Conservation (phyloP, 2,888 invertebrate genomes). For the Erebia aethiops region DNA sequence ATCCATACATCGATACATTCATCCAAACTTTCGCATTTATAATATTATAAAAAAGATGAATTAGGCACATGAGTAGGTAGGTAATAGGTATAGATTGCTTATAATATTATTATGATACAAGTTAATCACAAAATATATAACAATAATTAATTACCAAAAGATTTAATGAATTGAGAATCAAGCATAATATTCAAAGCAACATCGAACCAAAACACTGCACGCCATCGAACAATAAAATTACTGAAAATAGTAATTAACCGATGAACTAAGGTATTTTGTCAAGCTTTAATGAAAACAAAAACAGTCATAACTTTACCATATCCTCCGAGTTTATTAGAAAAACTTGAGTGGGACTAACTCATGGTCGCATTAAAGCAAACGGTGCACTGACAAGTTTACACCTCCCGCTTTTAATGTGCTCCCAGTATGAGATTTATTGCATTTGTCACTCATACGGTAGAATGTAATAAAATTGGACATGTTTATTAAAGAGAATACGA, state of each 20-base stretch:
- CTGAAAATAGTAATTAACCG: conserved; percentile 29
- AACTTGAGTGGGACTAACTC: conserved; percentile 68
- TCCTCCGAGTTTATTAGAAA: conserved; percentile 62
- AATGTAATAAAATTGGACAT: conserved; percentile 61
- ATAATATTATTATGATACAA: no score
- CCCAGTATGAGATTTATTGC: conserved; percentile 68
- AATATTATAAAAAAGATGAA: no score
- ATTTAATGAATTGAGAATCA: background rate
- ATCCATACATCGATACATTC: no score
- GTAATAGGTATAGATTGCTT: no score
- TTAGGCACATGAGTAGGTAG: no score
- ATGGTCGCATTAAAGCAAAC: conserved; percentile 63
- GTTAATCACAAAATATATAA: no score
- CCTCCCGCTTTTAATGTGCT: conserved; percentile 68
- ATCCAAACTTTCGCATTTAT: no score
- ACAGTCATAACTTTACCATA: conserved; percentile 44
- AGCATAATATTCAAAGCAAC: background rate
- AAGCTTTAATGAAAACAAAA: conserved; percentile 51
- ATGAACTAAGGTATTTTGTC: conserved; percentile 51
- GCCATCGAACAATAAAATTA: background rate
- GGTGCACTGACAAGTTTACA: conserved; percentile 64
- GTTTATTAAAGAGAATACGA: conserved; percentile 41
- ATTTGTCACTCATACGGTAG: conserved; percentile 62
- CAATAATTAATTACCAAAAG: background rate
- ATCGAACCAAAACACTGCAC: background rate